Conservation (phyloP, 2,888 invertebrate genomes). For the Mamestra brassicae region DNA sequence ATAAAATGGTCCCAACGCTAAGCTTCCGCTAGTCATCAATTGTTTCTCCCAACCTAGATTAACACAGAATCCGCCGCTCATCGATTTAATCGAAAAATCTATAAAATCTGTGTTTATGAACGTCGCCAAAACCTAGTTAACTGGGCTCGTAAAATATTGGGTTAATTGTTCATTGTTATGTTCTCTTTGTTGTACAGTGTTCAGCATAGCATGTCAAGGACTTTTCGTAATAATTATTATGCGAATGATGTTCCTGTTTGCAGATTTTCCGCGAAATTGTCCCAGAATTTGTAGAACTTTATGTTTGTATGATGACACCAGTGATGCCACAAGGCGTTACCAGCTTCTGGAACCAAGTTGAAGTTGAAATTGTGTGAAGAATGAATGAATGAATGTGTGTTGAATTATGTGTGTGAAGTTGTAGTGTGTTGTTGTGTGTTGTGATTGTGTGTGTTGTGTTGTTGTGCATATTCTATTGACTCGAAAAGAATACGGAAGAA, state of each 20-base stretch:
- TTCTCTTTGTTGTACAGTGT: constrained; percentile 40
- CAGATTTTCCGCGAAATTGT: constrained; percentile 8
- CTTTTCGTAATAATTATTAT: constrained; percentile 12
- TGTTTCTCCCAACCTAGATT: not conserved
- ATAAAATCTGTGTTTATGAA: constrained; percentile 38
- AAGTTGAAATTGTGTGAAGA: too few species aligned
- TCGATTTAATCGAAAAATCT: constrained; percentile 33
- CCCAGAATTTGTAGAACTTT: not conserved
- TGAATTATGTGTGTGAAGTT: too few species aligned
- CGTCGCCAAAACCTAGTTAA: constrained; percentile 51
- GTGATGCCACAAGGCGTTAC: not conserved
- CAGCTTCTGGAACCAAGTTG: too few species aligned
- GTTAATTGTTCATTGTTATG: constrained; percentile 61
- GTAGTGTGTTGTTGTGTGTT: too few species aligned
- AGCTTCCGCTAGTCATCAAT: not conserved
- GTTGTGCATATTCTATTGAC: too few species aligned
- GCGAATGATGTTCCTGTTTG: constrained; percentile 9
- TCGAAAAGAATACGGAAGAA: too few species aligned
- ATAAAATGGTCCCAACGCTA: too few species aligned
- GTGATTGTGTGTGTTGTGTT: too few species aligned
- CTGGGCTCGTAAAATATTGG: constrained; percentile 53
- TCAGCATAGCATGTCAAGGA: constrained; percentile 59
- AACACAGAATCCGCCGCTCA: constrained; percentile 10
- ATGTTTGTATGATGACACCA: not conserved
- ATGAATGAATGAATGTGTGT: too few species aligned